Evolutionary conservation across 2,888 invertebrate genomes (phyloP).

Genomic region (Scaptomyza reducta): DNA sequence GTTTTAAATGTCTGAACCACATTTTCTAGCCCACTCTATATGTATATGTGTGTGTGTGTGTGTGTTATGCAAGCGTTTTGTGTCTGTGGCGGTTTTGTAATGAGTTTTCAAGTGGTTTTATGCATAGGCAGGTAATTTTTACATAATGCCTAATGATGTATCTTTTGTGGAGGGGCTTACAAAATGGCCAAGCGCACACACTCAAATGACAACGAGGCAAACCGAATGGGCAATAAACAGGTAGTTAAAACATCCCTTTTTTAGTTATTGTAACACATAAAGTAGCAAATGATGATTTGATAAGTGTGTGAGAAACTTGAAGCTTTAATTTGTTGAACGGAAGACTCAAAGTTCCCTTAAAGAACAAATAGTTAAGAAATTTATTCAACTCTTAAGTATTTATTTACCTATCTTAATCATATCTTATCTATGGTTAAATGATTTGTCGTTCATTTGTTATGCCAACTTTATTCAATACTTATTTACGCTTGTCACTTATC

Average conservation of each 20-base stretch:
- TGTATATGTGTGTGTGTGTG: slow-evolving; percentile 20
- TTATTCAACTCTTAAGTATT: neutral
- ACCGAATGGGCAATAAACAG: slow-evolving; percentile 35
- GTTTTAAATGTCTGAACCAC: slow-evolving; percentile 53
- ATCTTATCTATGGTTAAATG: neutral
- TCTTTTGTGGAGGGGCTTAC: slow-evolving; percentile 50
- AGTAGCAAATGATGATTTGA: slow-evolving; percentile 4
- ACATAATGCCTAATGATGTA: slow-evolving; percentile 77
- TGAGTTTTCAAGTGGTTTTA: slow-evolving; percentile 78
- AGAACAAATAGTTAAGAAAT: neutral
- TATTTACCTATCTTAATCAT: too few species aligned
- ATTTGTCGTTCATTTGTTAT: too few species aligned
- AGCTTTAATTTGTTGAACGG: neutral
- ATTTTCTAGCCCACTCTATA: slow-evolving; percentile 4
- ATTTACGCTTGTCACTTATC: neutral
- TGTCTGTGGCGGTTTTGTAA: slow-evolving; percentile 60
- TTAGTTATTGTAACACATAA: slow-evolving; percentile 22
- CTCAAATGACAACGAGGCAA: slow-evolving; percentile 12
- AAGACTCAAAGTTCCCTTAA: neutral
- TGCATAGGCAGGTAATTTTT: slow-evolving; percentile 77
- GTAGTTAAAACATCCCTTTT: slow-evolving; percentile 18
- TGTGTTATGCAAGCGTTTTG: slow-evolving; percentile 32
- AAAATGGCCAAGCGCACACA: slow-evolving; percentile 28
- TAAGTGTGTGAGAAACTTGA: neutral
- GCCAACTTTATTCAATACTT: neutral